Percentiles rank a stretch among this genome's conserved stretches.
Evolutionary conservation across 2,113 vertebrate species (phyloP).

Genomic region (Gopherus flavomarginatus): DNA sequence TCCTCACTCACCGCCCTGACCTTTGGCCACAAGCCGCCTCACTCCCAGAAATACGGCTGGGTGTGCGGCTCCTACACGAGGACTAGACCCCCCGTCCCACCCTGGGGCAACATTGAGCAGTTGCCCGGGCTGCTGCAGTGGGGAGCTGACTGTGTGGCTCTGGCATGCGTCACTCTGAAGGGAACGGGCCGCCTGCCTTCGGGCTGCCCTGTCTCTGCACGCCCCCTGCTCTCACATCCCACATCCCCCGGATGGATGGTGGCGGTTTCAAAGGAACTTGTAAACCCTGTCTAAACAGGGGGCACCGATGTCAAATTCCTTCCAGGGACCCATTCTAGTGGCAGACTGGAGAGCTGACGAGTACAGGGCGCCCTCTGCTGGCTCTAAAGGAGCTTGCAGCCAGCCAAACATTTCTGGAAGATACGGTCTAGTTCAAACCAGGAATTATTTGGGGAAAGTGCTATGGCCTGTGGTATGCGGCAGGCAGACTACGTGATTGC

Average conservation of each 20-base stretch:
- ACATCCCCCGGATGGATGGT: background rate
- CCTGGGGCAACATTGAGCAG: background rate
- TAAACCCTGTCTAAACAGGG: background rate
- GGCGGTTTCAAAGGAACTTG: background rate
- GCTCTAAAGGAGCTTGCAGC: background rate
- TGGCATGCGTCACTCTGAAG: background rate
- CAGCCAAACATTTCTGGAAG: rapidly evolving
- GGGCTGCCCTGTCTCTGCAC: rapidly evolving
- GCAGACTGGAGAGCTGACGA: background rate
- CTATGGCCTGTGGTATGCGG: background rate
- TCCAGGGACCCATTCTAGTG: background rate
- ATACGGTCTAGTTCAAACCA: background rate
- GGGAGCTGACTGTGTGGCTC: background rate
- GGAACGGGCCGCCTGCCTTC: background rate
- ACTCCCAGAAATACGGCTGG: background rate
- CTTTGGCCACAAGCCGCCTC: background rate
- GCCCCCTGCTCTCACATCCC: background rate
- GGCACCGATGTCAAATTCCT: constrained; percentile 35
- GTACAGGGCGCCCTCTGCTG: constrained; percentile 69
- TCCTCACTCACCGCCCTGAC: background rate
- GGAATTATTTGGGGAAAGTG: background rate
- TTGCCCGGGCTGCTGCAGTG: background rate
- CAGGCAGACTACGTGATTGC: background rate
- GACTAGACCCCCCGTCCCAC: background rate
- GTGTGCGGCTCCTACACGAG: background rate